A percentile compares a stretch with the other conserved stretches of the same genome.
These are phyloP conservation scores for Hyposmocoma kahamanoa DNA, from an alignment of 1,140 invertebrate species.

Conservation along the genomic window DNA sequence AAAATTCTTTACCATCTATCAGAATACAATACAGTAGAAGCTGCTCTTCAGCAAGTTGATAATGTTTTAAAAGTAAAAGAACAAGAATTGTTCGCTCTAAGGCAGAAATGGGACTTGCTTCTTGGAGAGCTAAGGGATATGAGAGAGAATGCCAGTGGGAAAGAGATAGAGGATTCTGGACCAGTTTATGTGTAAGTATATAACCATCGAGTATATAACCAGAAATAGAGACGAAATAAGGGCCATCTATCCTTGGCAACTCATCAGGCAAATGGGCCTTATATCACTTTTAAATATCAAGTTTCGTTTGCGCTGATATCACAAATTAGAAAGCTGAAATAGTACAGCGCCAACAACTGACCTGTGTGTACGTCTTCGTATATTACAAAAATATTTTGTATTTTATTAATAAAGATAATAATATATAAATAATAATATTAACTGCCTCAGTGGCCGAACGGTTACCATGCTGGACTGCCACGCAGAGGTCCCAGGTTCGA, in stretches of 20 bases:
- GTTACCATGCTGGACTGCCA: no score
- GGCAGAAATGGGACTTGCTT: slow-evolving; percentile 30
- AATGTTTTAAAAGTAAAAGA: slow-evolving; percentile 27
- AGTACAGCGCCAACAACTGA: no score
- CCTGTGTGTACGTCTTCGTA: no score
- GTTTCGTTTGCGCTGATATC: background rate
- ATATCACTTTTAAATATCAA: background rate
- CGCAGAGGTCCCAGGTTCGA: no score
- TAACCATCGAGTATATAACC: no score
- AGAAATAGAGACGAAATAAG: no score
- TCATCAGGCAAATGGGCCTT: background rate
- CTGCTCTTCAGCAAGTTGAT: slow-evolving; percentile 23
- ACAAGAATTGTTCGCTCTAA: slow-evolving; percentile 12
- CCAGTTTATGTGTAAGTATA: slow-evolving; percentile 40
- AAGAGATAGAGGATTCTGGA: slow-evolving; percentile 13
- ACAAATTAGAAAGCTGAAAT: background rate
- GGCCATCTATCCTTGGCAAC: no score
- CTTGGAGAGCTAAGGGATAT: slow-evolving; percentile 23
- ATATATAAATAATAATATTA: no score
- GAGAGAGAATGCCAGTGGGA: slow-evolving; percentile 7
- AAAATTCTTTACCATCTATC: slow-evolving; percentile 29
- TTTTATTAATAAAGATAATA: no score
- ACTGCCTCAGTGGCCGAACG: no score
- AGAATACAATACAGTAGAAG: slow-evolving; percentile 29
- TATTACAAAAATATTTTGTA: no score